Evolutionary conservation across 2,888 invertebrate species (phyloP), one percentile per base, ranked within the genome.

Genomic region (Tanytarsus gracilentus): DNA sequence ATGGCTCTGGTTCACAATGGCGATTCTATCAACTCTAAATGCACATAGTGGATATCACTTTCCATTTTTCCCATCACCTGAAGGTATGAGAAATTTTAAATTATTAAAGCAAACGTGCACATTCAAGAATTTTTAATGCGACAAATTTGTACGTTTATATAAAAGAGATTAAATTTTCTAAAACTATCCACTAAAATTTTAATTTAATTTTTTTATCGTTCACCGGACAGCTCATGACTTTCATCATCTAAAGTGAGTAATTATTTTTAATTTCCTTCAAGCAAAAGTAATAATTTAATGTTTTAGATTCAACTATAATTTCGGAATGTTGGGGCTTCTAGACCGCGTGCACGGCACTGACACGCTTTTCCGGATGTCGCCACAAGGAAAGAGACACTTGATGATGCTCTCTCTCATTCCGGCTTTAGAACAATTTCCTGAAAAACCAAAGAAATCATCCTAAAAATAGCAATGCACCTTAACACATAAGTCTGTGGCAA

Each of bases 181-280:
- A n/a, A n/a, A n/a, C n/a, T n/a, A n/a, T n/a, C n/a, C n/a, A n/a
- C n/a, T n/a, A n/a, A n/a, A n/a, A n/a, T n/a, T n/a, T n/a, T n/a
- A n/a, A n/a, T n/a, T n/a, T n/a, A n/a, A n/a, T n/a, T n/a, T n/a
- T n/a, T n/a, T n/a, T n/a, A n/a, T n/a, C n/a, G n/a, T n/a, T n/a
- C n/a, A n/a, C n/a, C n/a, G n/a, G n/a, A n/a, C n/a, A n/a, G 86
- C 87, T 0, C 91, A 91, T 68, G 91, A 91, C 72, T 91, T 85
- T 71, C 91, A 91, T 71, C 91, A 91, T 72, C 77, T 88, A 64
- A 90, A 89, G 85, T 86, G 71, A 78, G 79, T 71, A 58, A 8
- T 21, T 30, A 39, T 21, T 21, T 48, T 52, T 18, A 61, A 52
- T 44, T 23, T 44, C 18, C 9, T 40, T 44, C 3, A 30, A 56